A percentile compares a stretch with the other conserved stretches of the same genome.
Conservation (phyloP, 1,140 invertebrate genomes). For the Papilio glaucus region DNA sequence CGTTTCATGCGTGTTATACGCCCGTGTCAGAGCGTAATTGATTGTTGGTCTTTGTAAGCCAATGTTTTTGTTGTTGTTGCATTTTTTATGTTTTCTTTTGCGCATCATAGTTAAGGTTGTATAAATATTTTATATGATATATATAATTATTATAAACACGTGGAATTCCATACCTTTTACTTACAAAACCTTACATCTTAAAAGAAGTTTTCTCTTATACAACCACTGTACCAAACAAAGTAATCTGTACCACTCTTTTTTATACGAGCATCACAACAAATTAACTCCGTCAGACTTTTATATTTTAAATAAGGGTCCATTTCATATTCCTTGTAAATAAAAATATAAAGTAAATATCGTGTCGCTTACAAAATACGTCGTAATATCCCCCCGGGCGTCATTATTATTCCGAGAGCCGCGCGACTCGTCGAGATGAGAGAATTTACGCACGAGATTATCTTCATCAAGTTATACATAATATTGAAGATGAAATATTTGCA, state of each 20-base stretch:
- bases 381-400: conserved; percentile 2
- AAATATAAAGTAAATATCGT: neutral
- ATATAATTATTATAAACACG: too few relatives aligned
- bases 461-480: conserved; percentile 18
- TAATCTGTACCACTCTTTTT: neutral
- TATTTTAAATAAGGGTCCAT: conserved; percentile 3
- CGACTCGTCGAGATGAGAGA: conserved; percentile 11
- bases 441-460: conserved; percentile 29
- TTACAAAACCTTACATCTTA: neutral
- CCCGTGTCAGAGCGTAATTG: too few relatives aligned
- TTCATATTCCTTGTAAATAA: conserved; percentile 19
- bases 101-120: too few relatives aligned
- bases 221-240: too few relatives aligned
- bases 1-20: too few relatives aligned
- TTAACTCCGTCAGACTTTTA: neutral
- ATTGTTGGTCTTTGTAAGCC: too few relatives aligned
- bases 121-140: too few relatives aligned
- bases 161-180: too few relatives aligned
- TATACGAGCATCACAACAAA: neutral
- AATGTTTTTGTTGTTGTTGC: too few relatives aligned
- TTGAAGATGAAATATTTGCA: conserved; percentile 26
- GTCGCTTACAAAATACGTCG: conserved; percentile 9
- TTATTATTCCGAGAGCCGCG: conserved; percentile 20
- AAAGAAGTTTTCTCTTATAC: neutral
- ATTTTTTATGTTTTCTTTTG: too few relatives aligned